phyloP scores from a whole-genome alignment of 2,113 vertebrate species.

The Zapornia atra region DNA sequence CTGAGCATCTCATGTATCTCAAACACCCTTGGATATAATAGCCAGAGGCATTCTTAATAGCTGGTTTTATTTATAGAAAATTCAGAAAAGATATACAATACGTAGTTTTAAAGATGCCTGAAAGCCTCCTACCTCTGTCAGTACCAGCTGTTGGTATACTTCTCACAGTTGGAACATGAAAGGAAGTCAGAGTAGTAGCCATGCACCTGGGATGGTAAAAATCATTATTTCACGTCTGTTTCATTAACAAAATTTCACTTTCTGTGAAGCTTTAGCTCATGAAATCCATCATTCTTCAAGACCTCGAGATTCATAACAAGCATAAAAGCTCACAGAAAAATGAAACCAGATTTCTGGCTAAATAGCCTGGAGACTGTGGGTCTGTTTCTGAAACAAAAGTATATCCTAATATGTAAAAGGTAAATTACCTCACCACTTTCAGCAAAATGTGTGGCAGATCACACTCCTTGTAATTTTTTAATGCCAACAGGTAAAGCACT shows the following conservation, averaged over 20 bases:
- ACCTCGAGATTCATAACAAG: background rate
- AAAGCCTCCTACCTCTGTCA: background rate
- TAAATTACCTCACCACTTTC: background rate
- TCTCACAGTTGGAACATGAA: background rate
- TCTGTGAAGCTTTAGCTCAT: background rate
- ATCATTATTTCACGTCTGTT: background rate
- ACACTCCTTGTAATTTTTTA: background rate
- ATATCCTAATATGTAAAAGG: background rate
- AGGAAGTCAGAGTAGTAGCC: background rate
- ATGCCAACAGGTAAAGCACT: background rate
- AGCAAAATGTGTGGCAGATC: background rate
- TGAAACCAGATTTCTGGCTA: background rate
- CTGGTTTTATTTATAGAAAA: constrained; percentile 6
- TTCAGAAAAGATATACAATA: background rate
- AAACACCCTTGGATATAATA: background rate
- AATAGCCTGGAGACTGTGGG: background rate
- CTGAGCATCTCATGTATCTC: background rate
- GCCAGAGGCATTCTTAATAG: background rate
- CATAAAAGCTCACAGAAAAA: background rate
- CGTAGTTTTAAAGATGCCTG: background rate
- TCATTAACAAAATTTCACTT: background rate
- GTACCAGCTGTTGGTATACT: background rate
- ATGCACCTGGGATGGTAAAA: background rate
- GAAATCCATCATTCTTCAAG: background rate
- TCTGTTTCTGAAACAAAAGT: background rate